Evolutionary conservation across 2,797 vertebrate genomes (phyloP).

Genomic region (Semotilus atromaculatus): DNA sequence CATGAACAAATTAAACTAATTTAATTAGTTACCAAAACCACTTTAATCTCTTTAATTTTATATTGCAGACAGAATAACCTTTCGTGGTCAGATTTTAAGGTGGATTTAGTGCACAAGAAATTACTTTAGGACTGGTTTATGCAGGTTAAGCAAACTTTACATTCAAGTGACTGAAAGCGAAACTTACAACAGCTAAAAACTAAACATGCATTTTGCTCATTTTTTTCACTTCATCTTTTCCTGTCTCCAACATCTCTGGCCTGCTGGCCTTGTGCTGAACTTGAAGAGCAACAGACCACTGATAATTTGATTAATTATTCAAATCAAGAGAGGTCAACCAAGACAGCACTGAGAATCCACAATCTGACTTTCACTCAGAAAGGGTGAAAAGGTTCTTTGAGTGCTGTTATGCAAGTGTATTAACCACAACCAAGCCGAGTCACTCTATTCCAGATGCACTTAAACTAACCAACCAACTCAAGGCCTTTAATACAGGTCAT

Average conservation of each 20-base stretch:
- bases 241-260: conserved; percentile 27
- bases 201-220: not conserved
- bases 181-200: not conserved
- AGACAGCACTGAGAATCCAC: not conserved
- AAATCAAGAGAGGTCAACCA: conserved; percentile 17
- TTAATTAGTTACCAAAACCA: not conserved
- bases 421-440: conserved; percentile 41
- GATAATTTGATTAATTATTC: conserved; percentile 2
- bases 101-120: not conserved
- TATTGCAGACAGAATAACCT: not conserved
- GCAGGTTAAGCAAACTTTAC: not conserved
- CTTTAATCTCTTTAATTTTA: not conserved
- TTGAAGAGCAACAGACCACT: not conserved
- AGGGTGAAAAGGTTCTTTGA: conserved; percentile 25
- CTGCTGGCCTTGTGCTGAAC: not conserved
- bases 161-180: not conserved
- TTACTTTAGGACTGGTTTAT: not conserved
- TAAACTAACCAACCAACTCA: not conserved
- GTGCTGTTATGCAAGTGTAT: conserved; percentile 30
- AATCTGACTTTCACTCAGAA: not conserved
- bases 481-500: not conserved
- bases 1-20: not conserved
- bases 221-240: not conserved
- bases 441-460: conserved; percentile 18
- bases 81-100: not conserved